Conservation (phyloP, 2,888 invertebrate genomes). For the Arge pagana region DNA sequence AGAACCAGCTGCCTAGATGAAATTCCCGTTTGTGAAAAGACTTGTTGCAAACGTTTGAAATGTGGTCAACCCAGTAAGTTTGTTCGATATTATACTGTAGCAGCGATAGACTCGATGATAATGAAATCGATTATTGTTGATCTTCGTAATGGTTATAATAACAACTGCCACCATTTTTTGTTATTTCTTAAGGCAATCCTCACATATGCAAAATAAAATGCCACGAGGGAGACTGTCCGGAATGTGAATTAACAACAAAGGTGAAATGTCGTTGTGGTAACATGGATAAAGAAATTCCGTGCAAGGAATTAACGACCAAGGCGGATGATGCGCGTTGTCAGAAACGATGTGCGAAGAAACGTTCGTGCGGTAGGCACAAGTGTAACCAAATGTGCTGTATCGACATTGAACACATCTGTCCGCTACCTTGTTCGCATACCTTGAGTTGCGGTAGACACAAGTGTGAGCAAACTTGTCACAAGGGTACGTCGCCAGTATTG, state of each 20-base stretch:
- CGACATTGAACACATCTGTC: slow-evolving; percentile 84
- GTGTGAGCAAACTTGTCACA: slow-evolving; percentile 89
- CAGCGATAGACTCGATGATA: background rate
- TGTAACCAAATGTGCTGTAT: slow-evolving; percentile 91
- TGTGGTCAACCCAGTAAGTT: slow-evolving; percentile 57
- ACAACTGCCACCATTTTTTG: no score
- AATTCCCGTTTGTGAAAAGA: slow-evolving; percentile 78
- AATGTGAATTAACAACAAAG: slow-evolving; percentile 74
- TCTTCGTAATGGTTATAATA: no score
- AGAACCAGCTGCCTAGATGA: slow-evolving; percentile 78
- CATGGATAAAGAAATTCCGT: slow-evolving; percentile 80
- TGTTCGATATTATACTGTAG: background rate
- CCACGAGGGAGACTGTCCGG: slow-evolving; percentile 77
- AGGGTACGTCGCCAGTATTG: slow-evolving; percentile 67
- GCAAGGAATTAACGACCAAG: slow-evolving; percentile 71
- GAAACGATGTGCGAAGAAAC: slow-evolving; percentile 87
- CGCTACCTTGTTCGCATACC: slow-evolving; percentile 77
- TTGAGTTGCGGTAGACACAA: slow-evolving; percentile 87
- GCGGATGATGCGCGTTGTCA: slow-evolving; percentile 82
- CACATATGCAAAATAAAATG: slow-evolving; percentile 73
- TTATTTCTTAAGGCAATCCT: slow-evolving; percentile 57
- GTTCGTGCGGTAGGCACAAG: slow-evolving; percentile 85
- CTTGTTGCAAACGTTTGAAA: slow-evolving; percentile 57
- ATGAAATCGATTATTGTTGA: background rate
- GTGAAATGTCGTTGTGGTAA: slow-evolving; percentile 86